phyloP scores from a whole-genome alignment of 2,113 vertebrate genomes.

The Motacilla alba region DNA sequence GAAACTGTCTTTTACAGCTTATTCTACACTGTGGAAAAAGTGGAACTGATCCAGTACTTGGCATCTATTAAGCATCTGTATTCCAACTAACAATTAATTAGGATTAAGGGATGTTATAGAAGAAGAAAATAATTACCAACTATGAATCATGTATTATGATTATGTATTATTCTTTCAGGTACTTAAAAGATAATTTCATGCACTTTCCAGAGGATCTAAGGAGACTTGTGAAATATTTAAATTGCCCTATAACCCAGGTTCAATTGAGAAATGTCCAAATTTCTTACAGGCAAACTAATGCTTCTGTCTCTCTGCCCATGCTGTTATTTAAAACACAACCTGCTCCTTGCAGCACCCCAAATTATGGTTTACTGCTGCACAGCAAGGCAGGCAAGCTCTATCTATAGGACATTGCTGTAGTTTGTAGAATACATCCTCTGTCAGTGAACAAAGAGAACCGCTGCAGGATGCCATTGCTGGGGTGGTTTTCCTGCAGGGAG shows the following conservation, averaged over 20 bases:
- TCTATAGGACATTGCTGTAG: background rate
- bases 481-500: background rate
- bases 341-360: background rate
- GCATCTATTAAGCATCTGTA: slow-evolving; percentile 6
- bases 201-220: slow-evolving; percentile 8
- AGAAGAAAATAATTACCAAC: slow-evolving; percentile 32
- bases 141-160: slow-evolving; percentile 19
- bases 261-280: background rate
- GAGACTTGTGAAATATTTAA: slow-evolving; percentile 14
- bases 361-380: background rate
- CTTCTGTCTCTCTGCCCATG: background rate
- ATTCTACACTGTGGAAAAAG: background rate
- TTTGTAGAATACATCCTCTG: background rate
- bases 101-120: slow-evolving; percentile 22
- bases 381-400: background rate
- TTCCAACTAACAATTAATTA: slow-evolving; percentile 54
- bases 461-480: background rate
- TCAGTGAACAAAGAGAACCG: background rate
- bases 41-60: slow-evolving; percentile 41
- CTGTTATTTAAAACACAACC: background rate
- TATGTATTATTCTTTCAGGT: slow-evolving; percentile 1
- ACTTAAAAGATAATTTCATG: slow-evolving; percentile 30
- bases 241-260: background rate
- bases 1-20: background rate
- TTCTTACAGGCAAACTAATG: background rate